A percentile compares a stretch with the other conserved stretches of the same genome.
Evolutionary conservation across 2,888 invertebrate genomes (phyloP).

Genomic region (Apamea epomidion): DNA sequence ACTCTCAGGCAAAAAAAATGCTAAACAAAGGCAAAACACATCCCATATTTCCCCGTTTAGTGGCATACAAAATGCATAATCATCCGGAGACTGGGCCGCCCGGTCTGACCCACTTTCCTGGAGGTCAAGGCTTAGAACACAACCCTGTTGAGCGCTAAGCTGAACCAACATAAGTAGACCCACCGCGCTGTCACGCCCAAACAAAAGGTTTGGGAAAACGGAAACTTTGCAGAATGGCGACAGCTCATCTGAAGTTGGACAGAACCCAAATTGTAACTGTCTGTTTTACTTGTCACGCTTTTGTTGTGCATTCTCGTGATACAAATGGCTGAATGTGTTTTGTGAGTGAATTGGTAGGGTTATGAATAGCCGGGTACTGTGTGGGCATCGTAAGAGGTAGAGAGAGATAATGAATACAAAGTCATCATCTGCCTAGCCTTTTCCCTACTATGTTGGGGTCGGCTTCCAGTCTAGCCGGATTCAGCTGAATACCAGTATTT

Average conservation of each 20-base stretch:
- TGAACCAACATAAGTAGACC: slow-evolving; percentile 65
- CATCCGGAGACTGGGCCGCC: slow-evolving; percentile 68
- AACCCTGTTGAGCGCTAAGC: slow-evolving; percentile 64
- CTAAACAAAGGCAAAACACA: slow-evolving; percentile 59
- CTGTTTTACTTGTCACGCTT: slow-evolving; percentile 61
- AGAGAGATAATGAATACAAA: slow-evolving; percentile 14
- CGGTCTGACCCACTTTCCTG: slow-evolving; percentile 73
- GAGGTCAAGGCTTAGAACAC: slow-evolving; percentile 74
- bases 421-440: background rate
- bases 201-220: slow-evolving; percentile 69
- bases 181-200: slow-evolving; percentile 57
- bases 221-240: slow-evolving; percentile 64
- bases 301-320: slow-evolving; percentile 59
- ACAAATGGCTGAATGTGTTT: slow-evolving; percentile 57
- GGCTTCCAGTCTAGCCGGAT: too few relatives aligned
- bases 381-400: slow-evolving; percentile 30
- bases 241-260: slow-evolving; percentile 68
- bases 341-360: slow-evolving; percentile 38
- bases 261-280: slow-evolving; percentile 65
- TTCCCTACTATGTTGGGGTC: too few relatives aligned
- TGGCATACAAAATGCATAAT: slow-evolving; percentile 77
- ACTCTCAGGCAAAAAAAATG: slow-evolving; percentile 41
- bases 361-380: slow-evolving; percentile 48
- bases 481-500: too few relatives aligned
- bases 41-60: slow-evolving; percentile 69